Conservation (phyloP, 2,888 invertebrate species). For the Gasteruption jaculator region DNA sequence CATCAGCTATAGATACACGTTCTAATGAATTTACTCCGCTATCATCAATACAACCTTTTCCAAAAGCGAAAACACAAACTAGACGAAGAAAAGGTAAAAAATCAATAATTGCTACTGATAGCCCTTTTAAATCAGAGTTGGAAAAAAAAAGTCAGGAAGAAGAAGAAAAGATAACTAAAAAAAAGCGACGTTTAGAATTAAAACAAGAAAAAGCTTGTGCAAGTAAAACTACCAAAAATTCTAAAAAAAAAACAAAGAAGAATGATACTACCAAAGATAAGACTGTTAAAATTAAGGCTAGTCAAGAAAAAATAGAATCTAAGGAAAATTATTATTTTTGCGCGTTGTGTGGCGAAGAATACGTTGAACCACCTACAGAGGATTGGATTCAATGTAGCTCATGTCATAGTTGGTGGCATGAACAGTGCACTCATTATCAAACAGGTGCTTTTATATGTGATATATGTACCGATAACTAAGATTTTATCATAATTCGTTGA, state of each 20-base stretch:
- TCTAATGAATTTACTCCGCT: not conserved
- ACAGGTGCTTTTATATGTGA: conserved; percentile 17
- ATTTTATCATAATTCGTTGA: no score
- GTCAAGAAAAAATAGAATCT: conserved; percentile 7
- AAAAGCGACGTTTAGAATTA: not conserved
- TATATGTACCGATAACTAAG: conserved; percentile 9
- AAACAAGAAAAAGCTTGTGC: conserved; percentile 2
- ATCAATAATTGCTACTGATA: conserved; percentile 8
- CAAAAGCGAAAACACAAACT: conserved; percentile 2
- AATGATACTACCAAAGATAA: conserved; percentile 3
- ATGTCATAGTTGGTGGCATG: conserved; percentile 19
- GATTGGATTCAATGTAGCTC: conserved; percentile 19
- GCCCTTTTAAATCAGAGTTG: no score
- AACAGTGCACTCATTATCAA: conserved; percentile 17
- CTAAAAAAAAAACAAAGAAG: not conserved
- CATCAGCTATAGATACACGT: conserved; percentile 6
- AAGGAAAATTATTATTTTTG: no score
- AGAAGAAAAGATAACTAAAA: no score
- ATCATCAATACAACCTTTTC: conserved; percentile 3
- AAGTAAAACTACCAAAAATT: not conserved
- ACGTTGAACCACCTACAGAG: conserved; percentile 15
- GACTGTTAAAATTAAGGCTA: not conserved
- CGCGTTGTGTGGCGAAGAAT: conserved; percentile 7
- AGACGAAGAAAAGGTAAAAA: conserved; percentile 4
- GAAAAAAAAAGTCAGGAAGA: no score